These are phyloP conservation scores for Pteronotus mesoamericanus DNA, from an alignment of 2,797 vertebrate species.

Conservation along the genomic window DNA sequence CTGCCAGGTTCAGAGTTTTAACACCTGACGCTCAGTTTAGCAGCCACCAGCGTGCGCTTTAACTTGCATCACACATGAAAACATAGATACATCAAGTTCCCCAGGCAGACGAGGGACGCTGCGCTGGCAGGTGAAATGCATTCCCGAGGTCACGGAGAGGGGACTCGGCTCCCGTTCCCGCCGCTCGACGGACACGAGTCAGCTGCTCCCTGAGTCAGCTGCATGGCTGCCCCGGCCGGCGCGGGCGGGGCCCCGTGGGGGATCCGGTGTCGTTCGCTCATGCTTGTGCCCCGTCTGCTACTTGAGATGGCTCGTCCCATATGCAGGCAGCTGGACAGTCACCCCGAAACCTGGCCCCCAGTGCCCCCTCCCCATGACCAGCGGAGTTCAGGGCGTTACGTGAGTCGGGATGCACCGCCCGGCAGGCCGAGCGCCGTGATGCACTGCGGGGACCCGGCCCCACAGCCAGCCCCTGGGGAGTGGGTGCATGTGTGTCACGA, in stretches of 20 bases:
- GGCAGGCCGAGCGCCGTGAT: not conserved
- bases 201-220: not conserved
- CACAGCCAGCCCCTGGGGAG: not conserved
- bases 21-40: not conserved
- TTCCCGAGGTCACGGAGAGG: slow-evolving; percentile 39
- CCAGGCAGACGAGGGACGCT: not conserved
- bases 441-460: not conserved
- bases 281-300: not conserved
- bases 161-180: not conserved
- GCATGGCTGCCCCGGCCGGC: not conserved
- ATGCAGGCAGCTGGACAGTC: not conserved
- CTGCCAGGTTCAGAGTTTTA: not conserved
- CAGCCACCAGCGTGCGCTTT: no score
- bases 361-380: slow-evolving; percentile 11
- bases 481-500: not conserved
- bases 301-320: slow-evolving; percentile 5
- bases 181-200: not conserved
- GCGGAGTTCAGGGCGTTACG: not conserved
- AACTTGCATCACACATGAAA: fast-evolving
- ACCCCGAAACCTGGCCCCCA: not conserved
- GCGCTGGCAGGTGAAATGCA: not conserved
- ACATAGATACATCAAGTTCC: not conserved
- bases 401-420: not conserved
- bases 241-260: not conserved
- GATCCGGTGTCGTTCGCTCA: slow-evolving; percentile 19